A percentile compares a stretch with the other conserved stretches of the same genome.
phyloP scores from a whole-genome alignment of 2,113 vertebrate species.

The Tupaia chinensis region DNA sequence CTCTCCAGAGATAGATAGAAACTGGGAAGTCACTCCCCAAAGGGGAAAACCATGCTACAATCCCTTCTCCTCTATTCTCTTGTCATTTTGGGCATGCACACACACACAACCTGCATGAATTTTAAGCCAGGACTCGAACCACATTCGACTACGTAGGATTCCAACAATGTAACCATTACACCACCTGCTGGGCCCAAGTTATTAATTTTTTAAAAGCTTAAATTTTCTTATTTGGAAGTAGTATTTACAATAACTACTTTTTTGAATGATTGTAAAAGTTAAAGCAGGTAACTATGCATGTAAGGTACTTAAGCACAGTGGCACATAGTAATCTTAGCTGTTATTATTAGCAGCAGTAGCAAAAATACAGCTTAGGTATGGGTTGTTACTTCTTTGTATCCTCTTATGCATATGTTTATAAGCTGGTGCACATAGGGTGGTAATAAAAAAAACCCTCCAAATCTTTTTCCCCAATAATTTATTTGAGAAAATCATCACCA shows the following conservation, averaged over 20 bases:
- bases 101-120: no score
- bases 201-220: not conserved
- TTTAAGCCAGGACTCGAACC: no score
- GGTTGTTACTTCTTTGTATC: not conserved
- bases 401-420: not conserved
- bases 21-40: no score
- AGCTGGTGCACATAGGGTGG: not conserved
- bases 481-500: not conserved
- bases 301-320: not conserved
- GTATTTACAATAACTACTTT: not conserved
- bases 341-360: not conserved
- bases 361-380: not conserved
- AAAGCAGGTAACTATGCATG: not conserved
- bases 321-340: not conserved
- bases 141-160: no score
- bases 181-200: not conserved
- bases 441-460: not conserved
- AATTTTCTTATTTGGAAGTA: not conserved
- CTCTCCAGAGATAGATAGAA: no score
- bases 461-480: not conserved
- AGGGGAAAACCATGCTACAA: no score
- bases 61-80: no score
- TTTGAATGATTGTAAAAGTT: not conserved
- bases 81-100: no score
- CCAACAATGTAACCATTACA: no score